Evolutionary conservation across 2,797 vertebrate species (phyloP), one percentile per base, ranked within the genome.

Genomic region (Myotis daubentonii): DNA sequence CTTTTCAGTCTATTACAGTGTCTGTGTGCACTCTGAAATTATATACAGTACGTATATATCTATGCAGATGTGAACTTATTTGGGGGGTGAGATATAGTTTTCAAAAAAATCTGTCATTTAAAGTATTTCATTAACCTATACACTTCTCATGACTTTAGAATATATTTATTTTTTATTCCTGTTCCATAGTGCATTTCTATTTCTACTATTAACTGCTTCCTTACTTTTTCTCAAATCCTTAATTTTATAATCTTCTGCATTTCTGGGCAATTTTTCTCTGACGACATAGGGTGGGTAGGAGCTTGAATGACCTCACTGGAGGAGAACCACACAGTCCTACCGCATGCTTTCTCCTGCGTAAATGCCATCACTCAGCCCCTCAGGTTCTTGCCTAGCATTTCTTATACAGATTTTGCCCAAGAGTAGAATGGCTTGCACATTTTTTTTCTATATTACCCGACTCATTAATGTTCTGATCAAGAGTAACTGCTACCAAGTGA

Each of bases 391-490:
- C 36, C 7, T 66, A 17, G 7, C 6, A 8, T 62, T 93, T 80
- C n/a, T 28, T 70, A 15, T 36, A 15, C 7, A 33, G 23, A 41
- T 55, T 92, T 68, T 55, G 4, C 7, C 38, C 38, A n/a, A 51
- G 55, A 90, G 10, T 76, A 87, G 44, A 93, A 65, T 38, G 87
- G 44, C 36, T 60, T 83, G 53, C 23, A 65, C 12, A 25, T 12
- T 83, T 90, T 91, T 91, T 89, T 95, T 93, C 81, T 89, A 17
- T 72, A 93, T 70, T 91, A 97, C 88, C 49, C 68, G 87, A 92
- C 83, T 28, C 82, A 96, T 97, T 98, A 97, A 93, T 97, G 98
- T 96, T 97, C 82, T 97, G 95, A 96, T 96, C 96, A 97, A 97
- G 91, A 94, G 57, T 76, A 81, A 89, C 41, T 95, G 91, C 95